Evolutionary conservation across 2,888 invertebrate species (phyloP), one percentile per base, ranked within the genome.

Genomic region (Drosophila acutilabella): DNA sequence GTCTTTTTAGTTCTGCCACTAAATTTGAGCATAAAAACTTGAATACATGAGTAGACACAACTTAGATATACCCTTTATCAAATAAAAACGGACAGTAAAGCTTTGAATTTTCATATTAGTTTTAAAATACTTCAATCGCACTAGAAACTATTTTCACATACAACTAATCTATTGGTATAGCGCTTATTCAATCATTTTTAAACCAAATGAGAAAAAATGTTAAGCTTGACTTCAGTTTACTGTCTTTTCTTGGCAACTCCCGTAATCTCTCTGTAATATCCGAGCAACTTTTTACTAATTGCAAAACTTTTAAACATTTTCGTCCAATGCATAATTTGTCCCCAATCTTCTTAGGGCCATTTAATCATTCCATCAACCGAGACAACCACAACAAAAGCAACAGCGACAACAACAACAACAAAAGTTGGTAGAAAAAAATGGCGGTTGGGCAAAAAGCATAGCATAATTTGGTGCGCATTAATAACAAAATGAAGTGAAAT

Each of bases 401-500:
- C 54, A 59, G 18, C n/a, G 56, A 40, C 40, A 41, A 7, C 30
- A 40, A 10, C 54, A 36, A 61, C 4, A 59, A 36, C 16, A 54
- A 30, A 51, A 59, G 18, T 14, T 33, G 18, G 4, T 26, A 18
- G 3, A 14, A 52, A 40, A 53, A 54, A 41, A 67, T 51, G 26
- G 18, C 38, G 11, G 50, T 38, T 33, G 56, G 47, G 30, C 44
- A 65, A 64, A 71, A 74, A 66, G 51, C 64, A 11, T 61, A 66
- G 76, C 77, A 81, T 81, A 81, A 77, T 81, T 81, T 70, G 64
- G 45, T 48, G 74, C 62, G 79, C 71, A 77, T 81, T 78, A 82
- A 81, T 77, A 77, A 75, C 41, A 66, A 81, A 84, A 84, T 75
- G 75, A 71, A 81, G 80, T 70, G 73, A 84, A 78, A 82, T 82